Evolutionary conservation across 2,113 vertebrate species (phyloP).

Genomic region (Chloropsis hardwickii): DNA sequence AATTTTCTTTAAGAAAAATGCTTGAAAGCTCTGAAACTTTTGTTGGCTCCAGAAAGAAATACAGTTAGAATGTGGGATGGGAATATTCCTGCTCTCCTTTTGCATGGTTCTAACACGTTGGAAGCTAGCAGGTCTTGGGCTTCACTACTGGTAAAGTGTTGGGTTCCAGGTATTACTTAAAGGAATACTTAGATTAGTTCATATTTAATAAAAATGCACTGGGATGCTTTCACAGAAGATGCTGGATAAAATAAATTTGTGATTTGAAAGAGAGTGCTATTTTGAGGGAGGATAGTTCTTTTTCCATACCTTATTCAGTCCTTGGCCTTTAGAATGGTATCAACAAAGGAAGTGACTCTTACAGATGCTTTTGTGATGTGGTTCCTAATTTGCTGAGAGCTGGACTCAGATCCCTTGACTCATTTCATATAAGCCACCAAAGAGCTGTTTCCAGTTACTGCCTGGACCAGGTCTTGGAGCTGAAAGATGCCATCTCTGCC

Average conservation of each 20-base stretch:
- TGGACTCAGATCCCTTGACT: neutral
- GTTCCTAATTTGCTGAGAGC: neutral
- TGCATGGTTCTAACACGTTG: neutral
- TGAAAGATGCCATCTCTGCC: neutral
- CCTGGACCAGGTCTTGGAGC: neutral
- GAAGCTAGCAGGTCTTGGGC: neutral
- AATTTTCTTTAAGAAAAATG: neutral
- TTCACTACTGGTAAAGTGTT: neutral
- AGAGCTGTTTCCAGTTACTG: conserved; percentile 8
- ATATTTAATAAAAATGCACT: neutral
- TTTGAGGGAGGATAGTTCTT: neutral
- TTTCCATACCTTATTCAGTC: neutral
- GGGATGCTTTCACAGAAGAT: neutral
- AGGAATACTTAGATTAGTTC: neutral
- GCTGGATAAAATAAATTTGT: neutral
- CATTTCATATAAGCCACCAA: neutral
- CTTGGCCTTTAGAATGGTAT: conserved; percentile 41
- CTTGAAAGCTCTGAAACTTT: neutral
- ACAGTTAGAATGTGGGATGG: neutral
- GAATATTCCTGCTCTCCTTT: neutral
- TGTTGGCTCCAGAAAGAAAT: neutral
- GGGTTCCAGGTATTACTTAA: neutral
- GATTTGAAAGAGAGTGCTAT: neutral
- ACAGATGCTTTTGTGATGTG: conserved; percentile 26
- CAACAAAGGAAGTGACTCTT: conserved; percentile 40